Conservation (phyloP, 2,113 vertebrate genomes). For the Nannobrachium achirus region DNA sequence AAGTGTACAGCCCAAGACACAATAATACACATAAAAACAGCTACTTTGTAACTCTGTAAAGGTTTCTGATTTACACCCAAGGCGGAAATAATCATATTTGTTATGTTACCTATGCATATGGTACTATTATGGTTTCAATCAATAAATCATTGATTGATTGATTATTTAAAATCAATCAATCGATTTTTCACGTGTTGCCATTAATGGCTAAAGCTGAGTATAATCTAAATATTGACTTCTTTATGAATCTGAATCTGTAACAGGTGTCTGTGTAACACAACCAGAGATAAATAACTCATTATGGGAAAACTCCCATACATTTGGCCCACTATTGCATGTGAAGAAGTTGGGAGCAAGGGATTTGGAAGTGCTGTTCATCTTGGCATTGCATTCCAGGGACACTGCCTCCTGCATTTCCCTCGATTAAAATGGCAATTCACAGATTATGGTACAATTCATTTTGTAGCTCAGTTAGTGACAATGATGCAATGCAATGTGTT, state of each 20-base stretch:
- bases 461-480: neutral
- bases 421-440: neutral
- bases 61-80: conserved; percentile 52
- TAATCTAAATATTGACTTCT: conserved; percentile 12
- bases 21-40: conserved; percentile 11
- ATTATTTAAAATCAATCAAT: too few relatives aligned
- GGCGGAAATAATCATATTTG: conserved; percentile 60
- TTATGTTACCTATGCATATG: conserved; percentile 11
- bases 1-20: conserved; percentile 53
- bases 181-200: neutral
- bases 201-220: neutral
- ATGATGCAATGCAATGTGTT: conserved; percentile 20
- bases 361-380: conserved; percentile 46
- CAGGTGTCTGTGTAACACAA: neutral
- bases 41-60: neutral
- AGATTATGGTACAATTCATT: conserved; percentile 30
- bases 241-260: neutral
- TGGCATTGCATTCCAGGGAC: conserved; percentile 45
- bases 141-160: too few relatives aligned
- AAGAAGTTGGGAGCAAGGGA: conserved; percentile 8
- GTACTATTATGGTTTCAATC: neutral
- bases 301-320: conserved; percentile 21
- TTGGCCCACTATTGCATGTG: conserved; percentile 51
- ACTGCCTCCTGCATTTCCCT: neutral
- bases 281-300: conserved; percentile 6